Percentiles rank a stretch among this genome's conserved stretches.
These are phyloP conservation scores for Carassius carassius DNA, from an alignment of 2,113 vertebrate species.

Conservation along the genomic window DNA sequence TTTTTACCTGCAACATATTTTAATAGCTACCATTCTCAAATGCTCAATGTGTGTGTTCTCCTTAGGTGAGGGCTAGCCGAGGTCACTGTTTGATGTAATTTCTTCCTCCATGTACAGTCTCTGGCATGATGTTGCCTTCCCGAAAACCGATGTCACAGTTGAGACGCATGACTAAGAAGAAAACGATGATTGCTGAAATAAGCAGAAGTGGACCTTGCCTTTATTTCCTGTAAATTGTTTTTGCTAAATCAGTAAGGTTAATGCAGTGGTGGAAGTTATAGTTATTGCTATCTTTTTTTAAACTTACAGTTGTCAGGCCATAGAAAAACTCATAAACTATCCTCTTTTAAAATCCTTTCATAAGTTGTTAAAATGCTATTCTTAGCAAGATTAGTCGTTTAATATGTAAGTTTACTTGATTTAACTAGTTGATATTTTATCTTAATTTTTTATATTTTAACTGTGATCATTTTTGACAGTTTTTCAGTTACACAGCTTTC, in stretches of 20 bases:
- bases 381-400: background rate
- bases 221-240: conserved; percentile 18
- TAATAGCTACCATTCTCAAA: conserved; percentile 67
- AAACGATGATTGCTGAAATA: conserved; percentile 10
- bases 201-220: conserved; percentile 21
- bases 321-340: background rate
- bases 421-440: background rate
- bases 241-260: background rate
- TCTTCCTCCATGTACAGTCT: conserved; percentile 19
- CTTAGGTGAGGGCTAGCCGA: conserved; percentile 27
- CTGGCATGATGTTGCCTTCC: conserved; percentile 24
- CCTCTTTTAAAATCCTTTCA: background rate
- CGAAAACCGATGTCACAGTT: conserved; percentile 25
- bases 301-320: background rate
- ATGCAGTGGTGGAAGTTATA: background rate
- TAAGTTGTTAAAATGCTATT: background rate
- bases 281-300: background rate
- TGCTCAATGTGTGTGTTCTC: conserved; percentile 53
- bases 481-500: background rate
- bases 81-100: conserved; percentile 31
- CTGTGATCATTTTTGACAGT: background rate
- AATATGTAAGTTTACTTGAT: background rate
- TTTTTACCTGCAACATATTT: conserved; percentile 69
- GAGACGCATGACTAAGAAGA: conserved; percentile 43
- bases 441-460: background rate